phyloP scores from a whole-genome alignment of 1,140 invertebrate species.

The Euwallacea fornicatus region DNA sequence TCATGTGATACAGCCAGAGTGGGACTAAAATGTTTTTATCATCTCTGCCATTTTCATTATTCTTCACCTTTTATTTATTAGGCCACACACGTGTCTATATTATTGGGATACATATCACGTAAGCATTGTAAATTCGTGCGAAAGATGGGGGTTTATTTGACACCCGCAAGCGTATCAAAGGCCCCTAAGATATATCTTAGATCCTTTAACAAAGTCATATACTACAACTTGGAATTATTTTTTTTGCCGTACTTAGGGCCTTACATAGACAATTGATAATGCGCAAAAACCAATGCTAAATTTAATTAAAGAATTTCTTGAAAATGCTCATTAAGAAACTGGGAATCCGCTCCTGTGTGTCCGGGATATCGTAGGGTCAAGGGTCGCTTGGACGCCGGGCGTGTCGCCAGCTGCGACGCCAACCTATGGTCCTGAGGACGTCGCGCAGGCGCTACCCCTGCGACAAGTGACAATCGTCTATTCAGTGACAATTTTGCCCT shows the following conservation, averaged over 20 bases:
- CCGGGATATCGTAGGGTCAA: constrained; percentile 51
- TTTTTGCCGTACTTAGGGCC: too few species aligned
- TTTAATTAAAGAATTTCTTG: background rate
- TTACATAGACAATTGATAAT: too few species aligned
- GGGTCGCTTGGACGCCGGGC: constrained; percentile 53
- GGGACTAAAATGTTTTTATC: background rate
- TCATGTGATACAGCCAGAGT: constrained; percentile 12
- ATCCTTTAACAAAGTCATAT: too few species aligned
- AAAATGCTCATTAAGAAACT: background rate
- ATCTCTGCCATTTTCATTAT: background rate
- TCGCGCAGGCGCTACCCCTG: constrained; percentile 49
- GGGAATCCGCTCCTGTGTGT: constrained; percentile 41
- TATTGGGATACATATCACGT: too few species aligned
- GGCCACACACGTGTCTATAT: background rate
- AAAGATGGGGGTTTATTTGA: too few species aligned
- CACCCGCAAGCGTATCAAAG: too few species aligned
- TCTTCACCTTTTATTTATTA: background rate
- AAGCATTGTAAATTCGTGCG: too few species aligned
- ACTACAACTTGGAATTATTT: too few species aligned
- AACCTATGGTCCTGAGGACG: constrained; percentile 51
- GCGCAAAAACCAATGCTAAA: background rate
- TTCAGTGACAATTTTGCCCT: constrained; percentile 51
- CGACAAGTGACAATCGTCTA: constrained; percentile 53
- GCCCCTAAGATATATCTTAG: too few species aligned
- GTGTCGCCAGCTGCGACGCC: constrained; percentile 52